Evolutionary conservation across 2,797 vertebrate species (phyloP).

Genomic region (Helicolenus hilgendorfi): DNA sequence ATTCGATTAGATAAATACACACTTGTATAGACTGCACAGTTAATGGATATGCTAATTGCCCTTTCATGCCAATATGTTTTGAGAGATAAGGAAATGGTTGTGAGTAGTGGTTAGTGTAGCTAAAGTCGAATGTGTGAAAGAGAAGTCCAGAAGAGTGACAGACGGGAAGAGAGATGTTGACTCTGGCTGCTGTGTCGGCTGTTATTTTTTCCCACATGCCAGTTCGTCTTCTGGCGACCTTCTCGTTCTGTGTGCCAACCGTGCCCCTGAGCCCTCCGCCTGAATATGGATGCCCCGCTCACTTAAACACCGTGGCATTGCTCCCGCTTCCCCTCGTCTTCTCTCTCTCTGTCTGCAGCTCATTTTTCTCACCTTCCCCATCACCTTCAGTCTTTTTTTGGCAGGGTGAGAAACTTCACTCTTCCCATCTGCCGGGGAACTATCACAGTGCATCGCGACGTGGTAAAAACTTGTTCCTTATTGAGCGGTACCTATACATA

Average conservation of each 20-base stretch:
- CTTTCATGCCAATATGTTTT: neutral
- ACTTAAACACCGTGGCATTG: constrained; percentile 59
- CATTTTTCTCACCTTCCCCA: constrained; percentile 67
- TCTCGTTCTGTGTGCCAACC: constrained; percentile 69
- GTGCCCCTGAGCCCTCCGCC: constrained; percentile 60
- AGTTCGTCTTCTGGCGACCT: constrained; percentile 70
- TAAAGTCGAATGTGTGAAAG: constrained; percentile 3
- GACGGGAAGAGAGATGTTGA: constrained; percentile 59
- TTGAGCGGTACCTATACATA: neutral
- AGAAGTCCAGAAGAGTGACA: constrained; percentile 13
- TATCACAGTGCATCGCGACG: neutral
- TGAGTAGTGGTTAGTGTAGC: neutral
- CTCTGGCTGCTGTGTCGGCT: constrained; percentile 50
- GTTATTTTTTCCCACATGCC: constrained; percentile 47
- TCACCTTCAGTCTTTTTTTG: constrained; percentile 60
- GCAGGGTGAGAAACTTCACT: constrained; percentile 41
- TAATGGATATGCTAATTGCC: neutral
- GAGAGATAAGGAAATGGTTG: neutral
- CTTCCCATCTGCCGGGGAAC: neutral
- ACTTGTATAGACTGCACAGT: neutral
- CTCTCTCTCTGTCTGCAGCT: neutral
- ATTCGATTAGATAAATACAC: neutral
- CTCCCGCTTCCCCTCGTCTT: constrained; percentile 10
- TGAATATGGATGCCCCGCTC: constrained; percentile 85
- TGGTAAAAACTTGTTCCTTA: neutral